Conservation (phyloP, 2,797 vertebrate species). For the Euthynnus affinis region DNA sequence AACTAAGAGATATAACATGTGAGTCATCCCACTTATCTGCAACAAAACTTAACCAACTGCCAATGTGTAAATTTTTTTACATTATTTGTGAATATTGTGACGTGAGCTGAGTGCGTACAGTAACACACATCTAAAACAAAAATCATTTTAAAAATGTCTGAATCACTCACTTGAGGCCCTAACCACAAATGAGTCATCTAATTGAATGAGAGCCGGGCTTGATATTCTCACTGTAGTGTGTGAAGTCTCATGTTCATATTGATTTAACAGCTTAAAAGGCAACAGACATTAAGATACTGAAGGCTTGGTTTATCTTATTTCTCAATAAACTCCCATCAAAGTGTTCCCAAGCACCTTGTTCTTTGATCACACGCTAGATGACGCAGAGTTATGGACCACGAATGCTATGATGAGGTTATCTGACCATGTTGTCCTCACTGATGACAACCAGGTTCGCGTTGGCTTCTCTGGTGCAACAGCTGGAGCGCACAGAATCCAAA, state of each 20-base stretch:
- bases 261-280: neutral
- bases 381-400: neutral
- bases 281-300: neutral
- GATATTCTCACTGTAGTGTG: neutral
- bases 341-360: neutral
- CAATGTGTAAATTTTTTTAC: slow-evolving; percentile 5
- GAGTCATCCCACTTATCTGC: slow-evolving; percentile 50
- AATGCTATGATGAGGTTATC: slow-evolving; percentile 4
- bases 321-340: neutral
- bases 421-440: slow-evolving; percentile 3
- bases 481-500: slow-evolving; percentile 1
- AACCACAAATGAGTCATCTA: slow-evolving; percentile 16
- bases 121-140: neutral
- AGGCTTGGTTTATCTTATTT: neutral
- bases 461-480: slow-evolving; percentile 12
- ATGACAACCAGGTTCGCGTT: slow-evolving; percentile 6
- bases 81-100: slow-evolving; percentile 11
- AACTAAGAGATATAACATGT: slow-evolving; percentile 17
- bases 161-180: neutral
- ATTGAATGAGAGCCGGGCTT: slow-evolving; percentile 10
- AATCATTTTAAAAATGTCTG: slow-evolving; percentile 16
- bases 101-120: neutral
- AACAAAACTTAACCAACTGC: neutral
- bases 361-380: neutral
- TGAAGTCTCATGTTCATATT: neutral